These are phyloP conservation scores for Actinia equina DNA, from an alignment of 64 coral and sea anemone genomes.

Conservation along the genomic window DNA sequence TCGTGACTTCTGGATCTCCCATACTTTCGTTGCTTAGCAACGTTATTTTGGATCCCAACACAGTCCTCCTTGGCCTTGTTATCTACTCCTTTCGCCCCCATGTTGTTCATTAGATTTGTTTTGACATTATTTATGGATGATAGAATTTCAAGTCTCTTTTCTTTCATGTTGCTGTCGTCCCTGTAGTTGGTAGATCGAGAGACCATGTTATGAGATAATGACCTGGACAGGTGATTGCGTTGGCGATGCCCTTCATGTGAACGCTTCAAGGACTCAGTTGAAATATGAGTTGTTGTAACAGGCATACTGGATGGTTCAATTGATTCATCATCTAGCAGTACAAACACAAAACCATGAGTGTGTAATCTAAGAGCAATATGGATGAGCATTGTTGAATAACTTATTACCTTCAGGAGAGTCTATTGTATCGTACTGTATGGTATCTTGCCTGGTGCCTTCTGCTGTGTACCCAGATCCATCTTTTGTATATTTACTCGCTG, in stretches of 20 bases:
- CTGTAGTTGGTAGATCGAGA: conserved; percentile 4
- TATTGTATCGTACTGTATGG: neutral
- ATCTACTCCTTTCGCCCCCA: neutral
- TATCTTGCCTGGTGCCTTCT: neutral
- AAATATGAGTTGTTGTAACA: neutral
- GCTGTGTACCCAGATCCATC: neutral
- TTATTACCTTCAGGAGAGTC: conserved; percentile 6
- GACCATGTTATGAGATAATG: neutral
- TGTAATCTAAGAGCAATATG: no score
- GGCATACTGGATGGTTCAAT: neutral
- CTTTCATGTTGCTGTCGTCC: neutral
- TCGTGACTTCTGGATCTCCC: neutral
- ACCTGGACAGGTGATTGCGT: neutral
- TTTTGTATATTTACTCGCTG: neutral
- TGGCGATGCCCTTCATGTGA: neutral
- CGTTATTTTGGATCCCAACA: neutral
- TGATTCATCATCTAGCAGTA: neutral
- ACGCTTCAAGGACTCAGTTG: neutral
- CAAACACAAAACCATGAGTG: neutral
- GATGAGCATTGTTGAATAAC: neutral
- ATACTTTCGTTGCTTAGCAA: neutral
- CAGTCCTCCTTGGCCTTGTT: neutral
- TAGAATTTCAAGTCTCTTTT: conserved; percentile 1
- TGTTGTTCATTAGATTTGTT: neutral
- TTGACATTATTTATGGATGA: conserved; percentile 17